Base-by-base conservation (phyloP, 2,113 vertebrate species). In the Passer montanus region DNA sequence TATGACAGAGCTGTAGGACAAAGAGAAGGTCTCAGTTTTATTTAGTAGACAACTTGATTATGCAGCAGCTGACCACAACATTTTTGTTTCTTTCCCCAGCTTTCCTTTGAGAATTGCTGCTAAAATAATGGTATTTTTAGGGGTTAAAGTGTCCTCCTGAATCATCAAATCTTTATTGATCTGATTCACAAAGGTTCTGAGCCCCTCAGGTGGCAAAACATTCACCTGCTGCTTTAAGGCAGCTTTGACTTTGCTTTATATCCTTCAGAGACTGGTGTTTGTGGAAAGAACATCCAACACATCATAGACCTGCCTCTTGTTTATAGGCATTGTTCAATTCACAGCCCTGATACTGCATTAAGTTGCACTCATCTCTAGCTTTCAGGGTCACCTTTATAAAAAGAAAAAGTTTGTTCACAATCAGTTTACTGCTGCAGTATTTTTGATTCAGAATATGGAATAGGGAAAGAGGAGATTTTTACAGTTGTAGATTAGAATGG, bases 21-120 rank as follows among this genome's bases (percentile, higher is more conserved):
- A 96, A 93, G 58, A 52, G 59, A 82, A 94, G 37, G 73, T 93
- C 80, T 95, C 58, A 70, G 70, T 83, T 96, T 95, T 90, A 76
- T 86, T 97, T 94, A 92, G 50, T 15, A 94, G 77, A 69, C 37
- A 90, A 67, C 79, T 82, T 89, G 60, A 93, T 94, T 97, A 97
- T 56, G 50, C 64, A 83, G 58, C 78, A 90, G 60, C 69, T 91
- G 84, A 92, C 58, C 35, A 72, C 31, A 52, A 30, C 9, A 35
- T 52, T 94, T 96, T 85, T 81, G 26, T 11, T 93, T 90, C 60
- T 58, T 90, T 83, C n/a, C 22, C 21, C 27, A 75, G 19, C 15
- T 74, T 87, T 87, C 55, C 52, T 88, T 90, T 73, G 67, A 90
- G 66, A 95, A 86, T 56, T 70, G 35, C 13, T 73, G 19, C 24